Conservation (phyloP, 2,888 invertebrate genomes). For the Agrypnus murinus region DNA sequence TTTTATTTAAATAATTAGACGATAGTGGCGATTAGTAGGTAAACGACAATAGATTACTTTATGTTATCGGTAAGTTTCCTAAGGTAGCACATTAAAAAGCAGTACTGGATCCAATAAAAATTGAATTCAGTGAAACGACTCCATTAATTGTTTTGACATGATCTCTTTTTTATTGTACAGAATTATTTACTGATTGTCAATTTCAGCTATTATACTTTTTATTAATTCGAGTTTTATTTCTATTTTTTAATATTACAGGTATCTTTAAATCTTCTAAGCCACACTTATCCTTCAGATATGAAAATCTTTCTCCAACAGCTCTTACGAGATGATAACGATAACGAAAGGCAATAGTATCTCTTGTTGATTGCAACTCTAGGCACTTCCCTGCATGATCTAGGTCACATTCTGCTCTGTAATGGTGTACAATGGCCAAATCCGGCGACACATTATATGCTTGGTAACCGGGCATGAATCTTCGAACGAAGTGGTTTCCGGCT, state of each 20-base stretch:
- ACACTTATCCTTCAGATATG: constrained; percentile 73
- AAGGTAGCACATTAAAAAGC: too few species aligned
- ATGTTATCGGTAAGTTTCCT: too few species aligned
- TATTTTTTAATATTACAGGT: constrained; percentile 58
- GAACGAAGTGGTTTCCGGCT: constrained; percentile 94
- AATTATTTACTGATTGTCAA: constrained; percentile 38
- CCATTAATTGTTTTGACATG: too few species aligned
- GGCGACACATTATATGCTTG: constrained; percentile 87
- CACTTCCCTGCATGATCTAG: constrained; percentile 94
- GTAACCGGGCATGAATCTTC: constrained; percentile 91
- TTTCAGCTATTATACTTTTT: constrained; percentile 38
- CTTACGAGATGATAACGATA: constrained; percentile 79
- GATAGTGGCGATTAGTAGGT: too few species aligned
- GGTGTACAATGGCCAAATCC: constrained; percentile 89
- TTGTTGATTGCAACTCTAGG: constrained; percentile 85
- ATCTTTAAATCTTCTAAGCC: constrained; percentile 67
- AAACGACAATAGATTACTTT: too few species aligned
- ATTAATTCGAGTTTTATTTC: constrained; percentile 37
- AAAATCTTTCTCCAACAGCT: constrained; percentile 75
- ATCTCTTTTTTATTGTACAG: too few species aligned
- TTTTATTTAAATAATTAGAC: too few species aligned
- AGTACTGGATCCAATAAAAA: too few species aligned
- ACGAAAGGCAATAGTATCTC: constrained; percentile 87
- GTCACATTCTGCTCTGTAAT: constrained; percentile 90
- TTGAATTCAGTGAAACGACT: too few species aligned